Conservation (phyloP, 2,888 invertebrate genomes). For the Cantharis rustica region DNA sequence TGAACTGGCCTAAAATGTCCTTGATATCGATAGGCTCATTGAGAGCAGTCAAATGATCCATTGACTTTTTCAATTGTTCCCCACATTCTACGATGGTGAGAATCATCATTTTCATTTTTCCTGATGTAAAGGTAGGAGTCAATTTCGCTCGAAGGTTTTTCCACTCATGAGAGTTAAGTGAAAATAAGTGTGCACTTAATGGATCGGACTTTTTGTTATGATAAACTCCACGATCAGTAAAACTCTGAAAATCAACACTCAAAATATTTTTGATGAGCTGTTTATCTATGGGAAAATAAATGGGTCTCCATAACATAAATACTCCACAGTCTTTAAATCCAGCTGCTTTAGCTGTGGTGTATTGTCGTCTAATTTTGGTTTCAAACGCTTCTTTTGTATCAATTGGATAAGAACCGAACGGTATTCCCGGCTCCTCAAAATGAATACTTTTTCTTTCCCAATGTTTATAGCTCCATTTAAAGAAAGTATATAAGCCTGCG, state of each 20-base stretch:
- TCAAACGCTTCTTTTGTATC: conserved; percentile 7
- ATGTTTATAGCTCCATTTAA: conserved; percentile 35
- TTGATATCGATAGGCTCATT: conserved; percentile 39
- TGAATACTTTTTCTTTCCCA: conserved; percentile 43
- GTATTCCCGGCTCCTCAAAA: conserved; percentile 39
- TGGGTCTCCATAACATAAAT: conserved; percentile 39
- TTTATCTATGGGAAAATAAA: conserved; percentile 46
- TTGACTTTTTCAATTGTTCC: not conserved
- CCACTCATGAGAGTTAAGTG: conserved; percentile 63
- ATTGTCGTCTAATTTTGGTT: conserved; percentile 25
- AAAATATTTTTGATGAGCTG: conserved; percentile 37
- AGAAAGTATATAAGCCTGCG: conserved; percentile 3
- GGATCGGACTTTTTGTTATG: conserved; percentile 62
- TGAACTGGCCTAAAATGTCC: conserved; percentile 59
- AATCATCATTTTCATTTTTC: conserved; percentile 68
- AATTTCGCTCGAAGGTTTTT: conserved; percentile 63
- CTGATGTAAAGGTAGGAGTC: conserved; percentile 67
- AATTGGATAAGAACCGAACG: conserved; percentile 40
- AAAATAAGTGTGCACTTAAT: conserved; percentile 62
- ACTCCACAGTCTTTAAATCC: conserved; percentile 39
- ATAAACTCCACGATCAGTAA: conserved; percentile 65
- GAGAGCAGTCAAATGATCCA: not conserved
- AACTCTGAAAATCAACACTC: conserved; percentile 42
- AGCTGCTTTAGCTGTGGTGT: conserved; percentile 28
- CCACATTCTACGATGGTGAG: conserved; percentile 58